phyloP scores from a whole-genome alignment of 2,797 vertebrate genomes.

The Pangasius djambal region DNA sequence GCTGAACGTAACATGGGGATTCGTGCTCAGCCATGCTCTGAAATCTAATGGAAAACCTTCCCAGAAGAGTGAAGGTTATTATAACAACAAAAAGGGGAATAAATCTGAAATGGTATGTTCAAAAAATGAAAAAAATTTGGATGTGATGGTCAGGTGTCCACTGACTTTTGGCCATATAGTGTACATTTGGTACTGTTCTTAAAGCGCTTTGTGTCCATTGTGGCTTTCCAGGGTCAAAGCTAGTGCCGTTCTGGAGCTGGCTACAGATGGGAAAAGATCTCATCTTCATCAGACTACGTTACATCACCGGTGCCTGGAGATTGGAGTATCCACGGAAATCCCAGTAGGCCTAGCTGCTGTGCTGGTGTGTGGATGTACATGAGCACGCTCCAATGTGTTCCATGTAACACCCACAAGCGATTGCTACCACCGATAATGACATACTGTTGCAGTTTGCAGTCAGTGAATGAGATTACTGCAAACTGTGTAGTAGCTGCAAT shows the following conservation, averaged over 20 bases:
- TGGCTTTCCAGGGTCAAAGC: conserved; percentile 84
- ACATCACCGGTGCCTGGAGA: conserved; percentile 93
- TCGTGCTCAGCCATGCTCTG: too few species aligned
- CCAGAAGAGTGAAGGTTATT: too few species aligned
- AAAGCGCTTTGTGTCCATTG: neutral
- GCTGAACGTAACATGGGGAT: too few species aligned
- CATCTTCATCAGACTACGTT: conserved; percentile 92
- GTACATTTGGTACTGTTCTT: neutral
- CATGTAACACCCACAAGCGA: conserved; percentile 48
- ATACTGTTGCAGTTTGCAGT: conserved; percentile 43
- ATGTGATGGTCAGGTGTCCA: too few species aligned
- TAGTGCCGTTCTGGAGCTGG: conserved; percentile 99
- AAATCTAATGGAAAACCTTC: too few species aligned
- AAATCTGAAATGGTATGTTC: too few species aligned
- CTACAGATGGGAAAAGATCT: conserved; percentile 96
- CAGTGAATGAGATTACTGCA: conserved; percentile 50
- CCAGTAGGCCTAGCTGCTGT: conserved; percentile 67
- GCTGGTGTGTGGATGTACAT: neutral
- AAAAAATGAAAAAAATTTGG: too few species aligned
- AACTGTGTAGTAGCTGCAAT: conserved; percentile 36
- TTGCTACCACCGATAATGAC: conserved; percentile 37
- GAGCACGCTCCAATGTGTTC: conserved; percentile 46
- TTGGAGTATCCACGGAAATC: conserved; percentile 80
- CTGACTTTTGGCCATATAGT: too few species aligned
- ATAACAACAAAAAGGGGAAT: too few species aligned